phyloP scores from a whole-genome alignment of 2,797 vertebrate species.

The Pogoniulus pusillus region DNA sequence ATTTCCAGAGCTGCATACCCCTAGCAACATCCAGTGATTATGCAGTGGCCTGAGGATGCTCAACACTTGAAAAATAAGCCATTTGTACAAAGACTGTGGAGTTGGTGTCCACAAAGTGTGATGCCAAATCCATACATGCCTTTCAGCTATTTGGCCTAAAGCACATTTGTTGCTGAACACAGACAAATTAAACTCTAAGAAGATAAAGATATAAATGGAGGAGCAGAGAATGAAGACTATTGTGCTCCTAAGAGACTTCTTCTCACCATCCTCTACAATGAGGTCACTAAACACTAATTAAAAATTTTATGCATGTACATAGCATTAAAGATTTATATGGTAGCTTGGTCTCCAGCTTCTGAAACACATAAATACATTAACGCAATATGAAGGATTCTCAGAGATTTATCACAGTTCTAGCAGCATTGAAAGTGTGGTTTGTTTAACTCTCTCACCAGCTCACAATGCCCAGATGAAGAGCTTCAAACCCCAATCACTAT shows the following conservation, averaged over 20 bases:
- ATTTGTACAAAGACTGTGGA: not conserved
- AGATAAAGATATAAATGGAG: not conserved
- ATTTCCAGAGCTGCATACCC: not conserved
- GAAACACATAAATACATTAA: not conserved
- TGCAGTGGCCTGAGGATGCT: not conserved
- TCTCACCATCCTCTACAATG: not conserved
- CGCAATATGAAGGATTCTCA: not conserved
- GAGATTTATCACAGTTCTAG: not conserved
- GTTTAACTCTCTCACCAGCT: not conserved
- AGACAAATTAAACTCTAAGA: not conserved
- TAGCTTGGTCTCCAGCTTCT: not conserved
- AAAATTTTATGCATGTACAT: not conserved
- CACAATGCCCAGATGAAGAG: not conserved
- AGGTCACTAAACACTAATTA: slow-evolving; percentile 11
- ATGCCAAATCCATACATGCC: fast-evolving
- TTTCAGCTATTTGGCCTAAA: not conserved
- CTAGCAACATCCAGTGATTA: fast-evolving
- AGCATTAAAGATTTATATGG: not conserved
- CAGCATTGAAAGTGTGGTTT: fast-evolving
- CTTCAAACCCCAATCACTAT: not conserved
- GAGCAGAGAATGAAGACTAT: not conserved
- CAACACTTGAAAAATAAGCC: not conserved
- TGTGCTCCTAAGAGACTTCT: not conserved
- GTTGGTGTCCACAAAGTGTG: not conserved
- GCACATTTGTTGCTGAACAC: not conserved